Evolutionary conservation across 2,113 vertebrate genomes (phyloP).

Genomic region (Grus americana): DNA sequence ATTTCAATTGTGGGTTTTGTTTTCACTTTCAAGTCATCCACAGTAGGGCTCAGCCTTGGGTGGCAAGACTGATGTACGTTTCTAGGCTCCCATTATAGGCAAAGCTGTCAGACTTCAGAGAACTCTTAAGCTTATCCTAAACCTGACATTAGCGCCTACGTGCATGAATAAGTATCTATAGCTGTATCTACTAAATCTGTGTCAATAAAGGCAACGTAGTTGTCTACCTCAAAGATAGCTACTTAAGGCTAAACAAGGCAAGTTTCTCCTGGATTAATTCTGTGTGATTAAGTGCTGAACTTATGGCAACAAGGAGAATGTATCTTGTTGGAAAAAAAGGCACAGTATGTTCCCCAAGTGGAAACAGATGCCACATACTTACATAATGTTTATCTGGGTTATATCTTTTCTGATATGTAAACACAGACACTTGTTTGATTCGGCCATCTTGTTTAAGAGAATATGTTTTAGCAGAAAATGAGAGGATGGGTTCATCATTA

Average conservation of each 20-base stretch:
- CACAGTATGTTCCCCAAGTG: background rate
- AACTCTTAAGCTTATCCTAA: background rate
- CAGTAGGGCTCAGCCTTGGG: background rate
- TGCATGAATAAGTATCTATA: background rate
- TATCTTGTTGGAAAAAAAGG: background rate
- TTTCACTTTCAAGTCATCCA: background rate
- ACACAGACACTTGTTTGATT: constrained; percentile 90
- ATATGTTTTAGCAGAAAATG: constrained; percentile 93
- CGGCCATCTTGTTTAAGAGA: constrained; percentile 93
- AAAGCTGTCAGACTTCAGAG: background rate
- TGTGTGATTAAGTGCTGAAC: background rate
- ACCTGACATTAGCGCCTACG: background rate
- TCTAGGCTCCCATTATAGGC: background rate
- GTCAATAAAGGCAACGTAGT: background rate
- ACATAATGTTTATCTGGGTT: constrained; percentile 99
- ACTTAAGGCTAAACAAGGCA: background rate
- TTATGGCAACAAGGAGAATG: background rate
- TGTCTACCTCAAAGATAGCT: background rate
- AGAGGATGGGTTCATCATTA: constrained; percentile 94
- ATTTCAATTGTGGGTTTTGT: background rate
- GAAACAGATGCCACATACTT: constrained; percentile 54
- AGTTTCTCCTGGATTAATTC: background rate
- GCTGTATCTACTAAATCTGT: background rate
- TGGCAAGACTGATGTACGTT: background rate
- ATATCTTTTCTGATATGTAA: constrained; percentile 98